phyloP scores from a whole-genome alignment of 1,140 invertebrate species.

The Patella vulgata region DNA sequence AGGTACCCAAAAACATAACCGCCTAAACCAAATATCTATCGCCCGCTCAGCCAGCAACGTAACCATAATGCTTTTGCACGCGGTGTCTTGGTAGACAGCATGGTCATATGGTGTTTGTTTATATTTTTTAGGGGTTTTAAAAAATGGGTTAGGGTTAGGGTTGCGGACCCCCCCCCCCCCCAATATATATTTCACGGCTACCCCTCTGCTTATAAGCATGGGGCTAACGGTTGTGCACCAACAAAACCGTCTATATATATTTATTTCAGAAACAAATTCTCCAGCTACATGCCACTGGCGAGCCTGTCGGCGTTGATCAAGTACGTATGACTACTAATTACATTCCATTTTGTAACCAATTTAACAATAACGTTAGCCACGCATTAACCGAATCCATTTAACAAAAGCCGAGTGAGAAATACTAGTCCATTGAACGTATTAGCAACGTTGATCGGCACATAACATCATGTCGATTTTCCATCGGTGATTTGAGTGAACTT shows the following conservation, averaged over 20 bases:
- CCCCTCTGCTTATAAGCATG: too few relatives aligned
- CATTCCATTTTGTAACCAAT: background rate
- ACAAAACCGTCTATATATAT: constrained; percentile 16
- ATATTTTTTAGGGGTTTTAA: too few relatives aligned
- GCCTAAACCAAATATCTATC: too few relatives aligned
- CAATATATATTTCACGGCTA: too few relatives aligned
- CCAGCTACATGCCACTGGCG: constrained; percentile 17
- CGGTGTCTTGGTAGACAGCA: too few relatives aligned
- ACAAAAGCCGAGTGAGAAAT: background rate
- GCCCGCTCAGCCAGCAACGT: too few relatives aligned
- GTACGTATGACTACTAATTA: constrained; percentile 8
- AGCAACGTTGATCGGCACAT: background rate
- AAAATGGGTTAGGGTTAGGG: too few relatives aligned
- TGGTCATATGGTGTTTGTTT: too few relatives aligned
- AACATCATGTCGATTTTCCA: background rate
- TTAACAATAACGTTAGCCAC: background rate
- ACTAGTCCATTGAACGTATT: too few relatives aligned
- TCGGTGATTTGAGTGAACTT: background rate
- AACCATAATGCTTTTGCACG: too few relatives aligned
- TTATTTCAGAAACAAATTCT: constrained; percentile 31
- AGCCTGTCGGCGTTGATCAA: constrained; percentile 22
- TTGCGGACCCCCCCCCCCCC: too few relatives aligned
- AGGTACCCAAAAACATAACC: too few relatives aligned
- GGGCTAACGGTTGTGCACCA: constrained; percentile 14
- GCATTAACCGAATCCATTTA: background rate